These are phyloP conservation scores for Malurus splendens DNA, from an alignment of 2,797 vertebrate genomes.

Conservation along the genomic window DNA sequence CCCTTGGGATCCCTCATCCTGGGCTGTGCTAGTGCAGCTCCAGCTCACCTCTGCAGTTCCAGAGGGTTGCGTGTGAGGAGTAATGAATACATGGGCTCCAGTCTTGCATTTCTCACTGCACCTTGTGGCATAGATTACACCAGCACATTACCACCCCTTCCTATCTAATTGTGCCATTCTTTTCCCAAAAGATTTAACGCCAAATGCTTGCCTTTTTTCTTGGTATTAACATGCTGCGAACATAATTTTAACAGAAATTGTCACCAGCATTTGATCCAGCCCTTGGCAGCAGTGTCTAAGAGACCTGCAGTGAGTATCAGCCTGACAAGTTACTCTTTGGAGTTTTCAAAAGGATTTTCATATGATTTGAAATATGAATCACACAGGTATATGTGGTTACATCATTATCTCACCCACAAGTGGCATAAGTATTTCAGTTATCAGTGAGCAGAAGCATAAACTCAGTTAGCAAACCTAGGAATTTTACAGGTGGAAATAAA, in stretches of 20 bases:
- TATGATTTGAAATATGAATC: not conserved
- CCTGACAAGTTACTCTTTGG: not conserved
- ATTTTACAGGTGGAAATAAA: slow-evolving; percentile 19
- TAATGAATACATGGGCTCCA: not conserved
- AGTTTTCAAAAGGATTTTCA: not conserved
- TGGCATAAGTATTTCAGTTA: not conserved
- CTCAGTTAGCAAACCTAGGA: not conserved
- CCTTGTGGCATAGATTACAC: not conserved
- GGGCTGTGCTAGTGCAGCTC: not conserved
- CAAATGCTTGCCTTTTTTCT: not conserved
- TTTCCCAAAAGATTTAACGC: not conserved
- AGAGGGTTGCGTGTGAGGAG: accelerated
- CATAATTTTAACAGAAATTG: not conserved
- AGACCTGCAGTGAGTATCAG: not conserved
- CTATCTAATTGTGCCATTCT: accelerated
- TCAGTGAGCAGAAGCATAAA: not conserved
- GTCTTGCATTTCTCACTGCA: not conserved
- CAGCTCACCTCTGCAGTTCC: not conserved
- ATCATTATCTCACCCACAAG: not conserved
- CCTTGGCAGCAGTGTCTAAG: not conserved
- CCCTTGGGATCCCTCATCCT: accelerated
- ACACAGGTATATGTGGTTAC: not conserved
- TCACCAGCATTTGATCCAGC: not conserved
- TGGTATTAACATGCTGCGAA: not conserved
- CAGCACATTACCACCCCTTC: not conserved